These are phyloP conservation scores for Pseudococcus jackbeardsleyi DNA, from an alignment of 2,888 invertebrate genomes.

Conservation along the genomic window DNA sequence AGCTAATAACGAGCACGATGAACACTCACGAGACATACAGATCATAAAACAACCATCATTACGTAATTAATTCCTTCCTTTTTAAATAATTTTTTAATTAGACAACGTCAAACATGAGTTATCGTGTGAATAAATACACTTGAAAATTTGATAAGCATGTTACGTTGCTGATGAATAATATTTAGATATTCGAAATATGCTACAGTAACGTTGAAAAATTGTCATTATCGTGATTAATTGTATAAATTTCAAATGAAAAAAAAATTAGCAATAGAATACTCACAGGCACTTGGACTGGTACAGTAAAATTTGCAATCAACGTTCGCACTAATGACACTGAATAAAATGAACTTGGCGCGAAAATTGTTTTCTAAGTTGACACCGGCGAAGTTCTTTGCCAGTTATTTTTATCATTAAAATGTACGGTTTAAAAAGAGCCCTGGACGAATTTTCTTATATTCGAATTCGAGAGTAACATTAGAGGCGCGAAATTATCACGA, in stretches of 20 bases:
- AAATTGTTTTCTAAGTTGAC: slow-evolving; percentile 42
- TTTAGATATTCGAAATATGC: too few relatives aligned
- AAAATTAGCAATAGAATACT: not conserved
- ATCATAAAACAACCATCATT: not conserved
- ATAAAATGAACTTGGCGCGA: slow-evolving; percentile 50
- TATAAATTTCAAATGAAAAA: not conserved
- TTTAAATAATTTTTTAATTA: not conserved
- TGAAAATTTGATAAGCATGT: not conserved
- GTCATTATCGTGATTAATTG: not conserved
- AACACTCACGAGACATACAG: not conserved
- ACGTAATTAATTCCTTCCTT: slow-evolving; percentile 14
- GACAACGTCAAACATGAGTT: not conserved
- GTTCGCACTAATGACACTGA: slow-evolving; percentile 43
- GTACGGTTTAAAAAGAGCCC: not conserved
- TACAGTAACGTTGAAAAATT: too few relatives aligned
- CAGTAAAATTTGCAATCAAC: not conserved
- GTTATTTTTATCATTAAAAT: slow-evolving; percentile 57
- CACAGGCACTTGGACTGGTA: not conserved
- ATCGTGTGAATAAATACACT: not conserved
- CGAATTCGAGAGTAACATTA: not conserved
- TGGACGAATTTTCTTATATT: not conserved
- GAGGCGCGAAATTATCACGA: slow-evolving; percentile 45
- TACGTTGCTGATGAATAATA: not conserved
- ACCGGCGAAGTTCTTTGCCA: slow-evolving; percentile 57
- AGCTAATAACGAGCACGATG: not conserved